phyloP scores from a whole-genome alignment of 1,140 invertebrate species.

The Leptoteleia sp. region DNA sequence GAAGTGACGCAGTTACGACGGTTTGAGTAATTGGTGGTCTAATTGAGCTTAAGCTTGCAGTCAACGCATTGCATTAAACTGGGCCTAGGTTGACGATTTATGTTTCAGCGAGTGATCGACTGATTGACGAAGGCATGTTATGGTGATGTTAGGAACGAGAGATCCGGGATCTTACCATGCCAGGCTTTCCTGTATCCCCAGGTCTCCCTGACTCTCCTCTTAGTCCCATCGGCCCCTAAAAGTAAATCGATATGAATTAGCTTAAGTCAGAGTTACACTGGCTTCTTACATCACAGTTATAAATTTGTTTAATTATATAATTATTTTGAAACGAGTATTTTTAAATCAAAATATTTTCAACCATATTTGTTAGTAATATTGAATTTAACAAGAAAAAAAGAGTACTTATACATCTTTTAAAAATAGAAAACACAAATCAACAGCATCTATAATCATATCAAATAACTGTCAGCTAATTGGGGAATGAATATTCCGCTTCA shows the following conservation, averaged over 20 bases:
- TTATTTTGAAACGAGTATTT: too few relatives aligned
- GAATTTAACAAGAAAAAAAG: too few relatives aligned
- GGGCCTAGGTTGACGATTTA: conserved; percentile 62
- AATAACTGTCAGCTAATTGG: too few relatives aligned
- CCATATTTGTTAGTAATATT: too few relatives aligned
- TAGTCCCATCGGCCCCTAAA: conserved; percentile 93
- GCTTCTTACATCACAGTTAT: too few relatives aligned
- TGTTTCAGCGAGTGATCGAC: conserved; percentile 69
- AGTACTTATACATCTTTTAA: too few relatives aligned
- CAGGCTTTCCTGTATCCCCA: conserved; percentile 89
- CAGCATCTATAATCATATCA: too few relatives aligned
- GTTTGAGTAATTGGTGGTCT: conserved; percentile 48
- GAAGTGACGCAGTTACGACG: conserved; percentile 56
- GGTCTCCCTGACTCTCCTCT: conserved; percentile 89
- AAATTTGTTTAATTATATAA: too few relatives aligned
- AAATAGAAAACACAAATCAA: too few relatives aligned
- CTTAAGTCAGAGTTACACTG: too few relatives aligned
- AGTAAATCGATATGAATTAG: conserved; percentile 40
- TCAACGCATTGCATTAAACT: conserved; percentile 65
- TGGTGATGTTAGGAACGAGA: conserved; percentile 78
- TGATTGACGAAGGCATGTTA: conserved; percentile 76
- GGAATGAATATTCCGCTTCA: too few relatives aligned
- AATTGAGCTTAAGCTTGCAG: conserved; percentile 66
- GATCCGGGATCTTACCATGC: conserved; percentile 86
- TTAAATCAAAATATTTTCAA: too few relatives aligned